Conservation (phyloP, 2,113 vertebrate species). For the Terrapene triunguis region DNA sequence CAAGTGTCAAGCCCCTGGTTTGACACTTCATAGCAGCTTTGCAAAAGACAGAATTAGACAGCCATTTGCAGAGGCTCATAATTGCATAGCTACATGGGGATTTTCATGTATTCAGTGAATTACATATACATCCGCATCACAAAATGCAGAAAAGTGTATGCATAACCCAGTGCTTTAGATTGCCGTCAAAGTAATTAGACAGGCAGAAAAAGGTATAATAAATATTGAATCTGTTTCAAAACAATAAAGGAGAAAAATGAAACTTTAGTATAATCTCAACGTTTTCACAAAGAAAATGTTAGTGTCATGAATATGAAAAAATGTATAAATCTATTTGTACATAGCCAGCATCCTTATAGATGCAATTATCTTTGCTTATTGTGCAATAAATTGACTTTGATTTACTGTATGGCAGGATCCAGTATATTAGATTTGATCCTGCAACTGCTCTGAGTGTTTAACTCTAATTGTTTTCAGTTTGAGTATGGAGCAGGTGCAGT, state of each 20-base stretch:
- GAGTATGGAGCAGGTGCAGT: not conserved
- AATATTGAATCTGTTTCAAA: slow-evolving; percentile 17
- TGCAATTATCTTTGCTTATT: fast-evolving
- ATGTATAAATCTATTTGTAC: fast-evolving
- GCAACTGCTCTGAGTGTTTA: fast-evolving
- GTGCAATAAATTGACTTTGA: not conserved
- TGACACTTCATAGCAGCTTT: fast-evolving
- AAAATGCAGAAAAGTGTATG: not conserved
- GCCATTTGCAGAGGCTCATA: not conserved
- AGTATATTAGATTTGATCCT: fast-evolving
- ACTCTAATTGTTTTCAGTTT: not conserved
- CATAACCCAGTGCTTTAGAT: not conserved
- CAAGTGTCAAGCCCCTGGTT: not conserved
- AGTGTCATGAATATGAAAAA: not conserved
- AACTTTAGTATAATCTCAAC: not conserved
- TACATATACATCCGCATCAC: not conserved
- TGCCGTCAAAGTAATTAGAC: not conserved
- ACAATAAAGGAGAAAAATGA: not conserved
- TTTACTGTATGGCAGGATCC: fast-evolving
- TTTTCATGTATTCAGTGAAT: not conserved
- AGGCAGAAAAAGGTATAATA: not conserved
- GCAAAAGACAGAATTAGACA: fast-evolving
- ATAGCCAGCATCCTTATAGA: not conserved
- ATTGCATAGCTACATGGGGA: fast-evolving
- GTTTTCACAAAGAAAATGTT: not conserved